Percentiles rank a stretch among this genome's conserved stretches.
These are phyloP conservation scores for Chalcosyrphus nemorum DNA, from an alignment of 2,888 invertebrate species.

Conservation along the genomic window DNA sequence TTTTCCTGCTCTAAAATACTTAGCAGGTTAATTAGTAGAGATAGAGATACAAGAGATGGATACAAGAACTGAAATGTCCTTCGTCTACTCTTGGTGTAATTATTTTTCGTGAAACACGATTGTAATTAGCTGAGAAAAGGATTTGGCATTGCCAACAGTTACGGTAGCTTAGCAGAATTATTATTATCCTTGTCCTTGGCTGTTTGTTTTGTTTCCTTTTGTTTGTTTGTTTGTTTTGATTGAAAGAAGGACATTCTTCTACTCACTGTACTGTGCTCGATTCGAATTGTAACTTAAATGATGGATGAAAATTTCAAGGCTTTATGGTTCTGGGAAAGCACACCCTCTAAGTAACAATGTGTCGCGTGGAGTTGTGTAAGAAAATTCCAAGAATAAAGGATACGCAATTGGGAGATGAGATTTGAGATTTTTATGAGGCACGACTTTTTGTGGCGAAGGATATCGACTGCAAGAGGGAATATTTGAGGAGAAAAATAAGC, in stretches of 20 bases:
- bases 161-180: constrained; percentile 26
- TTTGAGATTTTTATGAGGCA: neutral
- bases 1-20: constrained; percentile 56
- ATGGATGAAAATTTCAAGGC: constrained; percentile 51
- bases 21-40: constrained; percentile 65
- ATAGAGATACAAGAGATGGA: constrained; percentile 27
- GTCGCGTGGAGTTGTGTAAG: neutral
- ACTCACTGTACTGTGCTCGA: constrained; percentile 16
- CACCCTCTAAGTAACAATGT: neutral
- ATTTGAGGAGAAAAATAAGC: neutral
- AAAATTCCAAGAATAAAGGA: neutral
- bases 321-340: neutral
- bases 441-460: neutral
- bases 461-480: neutral
- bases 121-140: constrained; percentile 37
- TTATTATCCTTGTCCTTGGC: constrained; percentile 31
- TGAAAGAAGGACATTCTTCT: constrained; percentile 46
- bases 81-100: constrained; percentile 29
- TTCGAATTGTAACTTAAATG: constrained; percentile 31
- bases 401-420: neutral
- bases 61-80: constrained; percentile 17
- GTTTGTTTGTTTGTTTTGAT: constrained; percentile 48
- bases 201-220: no score
- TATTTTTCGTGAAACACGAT: constrained; percentile 39
- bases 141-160: constrained; percentile 22